A percentile compares a stretch with the other conserved stretches of the same genome.
Conservation (phyloP, 2,888 invertebrate genomes). For the Protonemura montana region DNA sequence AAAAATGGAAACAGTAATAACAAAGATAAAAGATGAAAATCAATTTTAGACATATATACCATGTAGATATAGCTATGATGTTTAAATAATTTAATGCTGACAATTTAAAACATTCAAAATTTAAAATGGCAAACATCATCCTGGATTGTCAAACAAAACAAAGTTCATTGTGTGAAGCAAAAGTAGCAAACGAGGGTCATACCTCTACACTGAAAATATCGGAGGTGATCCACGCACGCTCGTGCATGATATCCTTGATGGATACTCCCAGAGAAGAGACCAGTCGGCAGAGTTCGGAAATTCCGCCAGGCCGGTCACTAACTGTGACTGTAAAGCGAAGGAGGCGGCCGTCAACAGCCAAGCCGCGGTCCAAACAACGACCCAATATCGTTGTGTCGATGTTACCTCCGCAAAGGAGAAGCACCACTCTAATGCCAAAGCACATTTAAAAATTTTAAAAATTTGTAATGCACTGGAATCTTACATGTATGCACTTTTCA, state of each 20-base stretch:
- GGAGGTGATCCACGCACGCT: slow-evolving; percentile 90
- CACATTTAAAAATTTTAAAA: no score
- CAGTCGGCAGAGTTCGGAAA: slow-evolving; percentile 81
- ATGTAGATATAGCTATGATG: no score
- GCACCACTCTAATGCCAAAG: slow-evolving; percentile 72
- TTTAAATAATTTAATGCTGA: no score
- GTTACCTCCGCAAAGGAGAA: slow-evolving; percentile 87
- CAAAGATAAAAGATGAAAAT: no score
- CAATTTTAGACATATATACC: no score
- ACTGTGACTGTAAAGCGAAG: slow-evolving; percentile 79
- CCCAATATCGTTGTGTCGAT: slow-evolving; percentile 92
- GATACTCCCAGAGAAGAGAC: slow-evolving; percentile 82
- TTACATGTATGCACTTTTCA: no score
- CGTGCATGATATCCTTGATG: slow-evolving; percentile 95
- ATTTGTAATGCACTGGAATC: no score
- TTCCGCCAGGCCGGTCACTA: slow-evolving; percentile 87
- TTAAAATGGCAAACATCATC: no score
- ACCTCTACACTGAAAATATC: slow-evolving; percentile 85
- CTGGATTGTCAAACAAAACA: no score
- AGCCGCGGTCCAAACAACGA: slow-evolving; percentile 84
- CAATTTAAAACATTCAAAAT: no score
- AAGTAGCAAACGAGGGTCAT: slow-evolving; percentile 45
- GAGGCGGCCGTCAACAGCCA: slow-evolving; percentile 85
- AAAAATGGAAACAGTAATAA: no score
- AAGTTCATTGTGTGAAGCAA: no score